These are phyloP conservation scores for Marronus borbonicus DNA, from an alignment of 2,888 invertebrate genomes.

Conservation along the genomic window DNA sequence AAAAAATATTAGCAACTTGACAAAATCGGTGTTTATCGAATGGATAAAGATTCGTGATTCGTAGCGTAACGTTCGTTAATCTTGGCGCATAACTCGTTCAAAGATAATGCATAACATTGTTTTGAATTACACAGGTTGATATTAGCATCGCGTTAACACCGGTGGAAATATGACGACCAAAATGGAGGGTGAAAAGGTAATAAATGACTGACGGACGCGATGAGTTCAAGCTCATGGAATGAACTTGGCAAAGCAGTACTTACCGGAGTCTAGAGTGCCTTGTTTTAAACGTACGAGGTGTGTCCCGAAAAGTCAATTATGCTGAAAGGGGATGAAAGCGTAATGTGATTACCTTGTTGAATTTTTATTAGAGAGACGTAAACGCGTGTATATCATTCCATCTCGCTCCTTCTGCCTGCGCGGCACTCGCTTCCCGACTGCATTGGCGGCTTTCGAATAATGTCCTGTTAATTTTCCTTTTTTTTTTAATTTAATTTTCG, in stretches of 20 bases:
- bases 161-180: constrained; percentile 17
- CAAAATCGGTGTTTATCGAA: constrained; percentile 10
- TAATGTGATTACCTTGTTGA: constrained; percentile 49
- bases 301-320: constrained; percentile 46
- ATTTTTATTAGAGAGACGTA: constrained; percentile 48
- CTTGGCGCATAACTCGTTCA: constrained; percentile 11
- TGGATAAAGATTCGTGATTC: constrained; percentile 24
- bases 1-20: no score
- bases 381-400: constrained; percentile 24
- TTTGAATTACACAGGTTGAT: constrained; percentile 15
- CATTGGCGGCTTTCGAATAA: constrained; percentile 36
- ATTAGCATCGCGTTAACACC: constrained; percentile 2
- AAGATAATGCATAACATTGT: constrained; percentile 37
- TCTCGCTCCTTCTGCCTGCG: background rate
- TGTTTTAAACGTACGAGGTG: constrained; percentile 44
- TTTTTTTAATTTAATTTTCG: constrained; percentile 43
- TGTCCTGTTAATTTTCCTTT: constrained; percentile 42
- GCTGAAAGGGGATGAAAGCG: constrained; percentile 45
- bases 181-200: constrained; percentile 19
- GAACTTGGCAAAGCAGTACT: background rate
- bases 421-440: background rate
- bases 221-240: constrained; percentile 8
- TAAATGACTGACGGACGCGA: constrained; percentile 37
- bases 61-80: constrained; percentile 25
- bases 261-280: background rate